Conservation (phyloP, 2,888 invertebrate genomes). For the Erebia palarica region DNA sequence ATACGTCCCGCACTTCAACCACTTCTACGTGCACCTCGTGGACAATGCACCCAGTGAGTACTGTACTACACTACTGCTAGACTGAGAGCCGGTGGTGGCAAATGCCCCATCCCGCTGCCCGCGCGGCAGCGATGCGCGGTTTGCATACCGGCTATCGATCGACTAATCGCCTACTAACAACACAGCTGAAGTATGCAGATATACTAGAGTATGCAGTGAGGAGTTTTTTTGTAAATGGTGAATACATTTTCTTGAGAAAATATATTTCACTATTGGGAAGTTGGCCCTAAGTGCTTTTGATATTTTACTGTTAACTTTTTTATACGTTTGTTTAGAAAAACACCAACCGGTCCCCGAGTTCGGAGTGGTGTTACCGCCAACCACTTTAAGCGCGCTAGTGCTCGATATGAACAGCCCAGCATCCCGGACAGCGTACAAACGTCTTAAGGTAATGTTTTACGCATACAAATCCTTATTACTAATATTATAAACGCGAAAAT, state of each 20-base stretch:
- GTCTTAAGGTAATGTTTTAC: constrained; percentile 53
- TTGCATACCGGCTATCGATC: no score
- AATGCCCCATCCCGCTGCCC: constrained; percentile 52
- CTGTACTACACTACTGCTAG: background rate
- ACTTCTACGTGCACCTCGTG: constrained; percentile 62
- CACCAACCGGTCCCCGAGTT: constrained; percentile 49
- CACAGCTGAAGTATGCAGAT: no score
- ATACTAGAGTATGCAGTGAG: no score
- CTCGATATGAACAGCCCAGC: constrained; percentile 72
- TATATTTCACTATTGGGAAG: no score
- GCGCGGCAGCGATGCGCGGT: background rate
- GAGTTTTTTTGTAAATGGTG: no score
- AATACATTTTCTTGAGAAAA: no score
- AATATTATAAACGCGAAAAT: no score
- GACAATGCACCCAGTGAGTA: constrained; percentile 40
- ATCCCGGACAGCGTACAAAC: constrained; percentile 54
- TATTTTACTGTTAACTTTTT: background rate
- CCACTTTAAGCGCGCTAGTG: constrained; percentile 52
- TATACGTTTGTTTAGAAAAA: constrained; percentile 38
- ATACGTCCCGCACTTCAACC: constrained; percentile 64
- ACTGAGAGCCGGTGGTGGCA: background rate
- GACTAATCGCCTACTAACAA: no score
- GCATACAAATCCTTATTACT: no score
- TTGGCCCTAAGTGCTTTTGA: background rate
- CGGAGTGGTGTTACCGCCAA: constrained; percentile 62